A percentile compares a stretch with the other conserved stretches of the same genome.
phyloP scores from a whole-genome alignment of 2,113 vertebrate genomes.

The Hydropotes inermis region DNA sequence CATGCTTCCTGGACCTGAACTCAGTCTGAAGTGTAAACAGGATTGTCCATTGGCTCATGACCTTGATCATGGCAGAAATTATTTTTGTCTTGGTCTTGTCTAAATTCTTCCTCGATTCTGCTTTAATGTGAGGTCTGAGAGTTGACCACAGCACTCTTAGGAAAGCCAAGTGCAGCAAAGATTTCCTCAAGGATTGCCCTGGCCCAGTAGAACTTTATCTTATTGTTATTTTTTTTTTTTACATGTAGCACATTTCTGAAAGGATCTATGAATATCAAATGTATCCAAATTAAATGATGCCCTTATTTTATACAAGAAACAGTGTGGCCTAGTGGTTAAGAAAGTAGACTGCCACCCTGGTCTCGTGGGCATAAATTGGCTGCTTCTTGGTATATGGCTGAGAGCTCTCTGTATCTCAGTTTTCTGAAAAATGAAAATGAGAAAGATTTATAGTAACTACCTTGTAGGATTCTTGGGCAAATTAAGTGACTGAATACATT shows the following conservation, averaged over 20 bases:
- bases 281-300: neutral
- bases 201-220: neutral
- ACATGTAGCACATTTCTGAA: neutral
- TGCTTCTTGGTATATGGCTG: neutral
- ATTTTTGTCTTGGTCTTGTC: neutral
- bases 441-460: neutral
- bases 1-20: neutral
- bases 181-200: neutral
- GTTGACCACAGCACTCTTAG: neutral
- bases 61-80: neutral
- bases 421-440: neutral
- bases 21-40: neutral
- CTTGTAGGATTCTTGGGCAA: neutral
- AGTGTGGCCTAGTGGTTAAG: neutral
- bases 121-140: neutral
- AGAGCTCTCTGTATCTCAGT: neutral
- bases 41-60: neutral
- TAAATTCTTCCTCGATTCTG: neutral
- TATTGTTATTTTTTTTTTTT: neutral
- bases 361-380: too few species aligned
- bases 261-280: neutral
- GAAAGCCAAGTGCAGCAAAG: neutral
- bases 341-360: accelerated
- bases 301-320: neutral
- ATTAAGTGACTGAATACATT: neutral